phyloP scores from a whole-genome alignment of 2,113 vertebrate genomes.

The Chelonoidis abingdonii region DNA sequence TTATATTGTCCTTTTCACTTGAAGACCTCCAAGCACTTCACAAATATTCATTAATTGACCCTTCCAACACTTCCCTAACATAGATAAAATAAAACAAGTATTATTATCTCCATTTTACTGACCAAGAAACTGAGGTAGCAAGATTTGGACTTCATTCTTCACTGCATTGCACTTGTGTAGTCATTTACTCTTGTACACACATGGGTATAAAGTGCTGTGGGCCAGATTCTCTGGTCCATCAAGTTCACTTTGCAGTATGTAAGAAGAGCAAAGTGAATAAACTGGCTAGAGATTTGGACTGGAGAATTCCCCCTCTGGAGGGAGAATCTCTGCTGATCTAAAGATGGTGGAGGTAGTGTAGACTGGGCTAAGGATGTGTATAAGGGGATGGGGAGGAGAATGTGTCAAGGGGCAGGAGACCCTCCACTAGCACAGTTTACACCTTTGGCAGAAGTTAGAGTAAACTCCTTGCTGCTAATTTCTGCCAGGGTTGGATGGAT shows the following conservation, averaged over 20 bases:
- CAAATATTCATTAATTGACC: background rate
- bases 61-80: background rate
- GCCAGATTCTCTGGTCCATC: background rate
- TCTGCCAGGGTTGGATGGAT: background rate
- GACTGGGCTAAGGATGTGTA: background rate
- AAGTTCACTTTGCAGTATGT: rapidly evolving
- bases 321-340: background rate
- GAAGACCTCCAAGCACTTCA: background rate
- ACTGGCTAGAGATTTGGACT: background rate
- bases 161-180: background rate
- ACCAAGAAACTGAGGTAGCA: background rate
- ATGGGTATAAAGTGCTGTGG: background rate
- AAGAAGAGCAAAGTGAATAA: background rate
- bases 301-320: rapidly evolving
- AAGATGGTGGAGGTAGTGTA: background rate
- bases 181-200: background rate
- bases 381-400: background rate
- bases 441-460: background rate
- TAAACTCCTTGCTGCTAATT: background rate
- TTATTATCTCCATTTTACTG: background rate
- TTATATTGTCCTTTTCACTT: background rate
- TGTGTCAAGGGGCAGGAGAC: background rate
- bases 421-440: background rate
- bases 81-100: background rate
- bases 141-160: background rate